Percentiles rank a stretch among this genome's conserved stretches.
Conservation (phyloP, 2,797 vertebrate species). For the Dipus sagitta region DNA sequence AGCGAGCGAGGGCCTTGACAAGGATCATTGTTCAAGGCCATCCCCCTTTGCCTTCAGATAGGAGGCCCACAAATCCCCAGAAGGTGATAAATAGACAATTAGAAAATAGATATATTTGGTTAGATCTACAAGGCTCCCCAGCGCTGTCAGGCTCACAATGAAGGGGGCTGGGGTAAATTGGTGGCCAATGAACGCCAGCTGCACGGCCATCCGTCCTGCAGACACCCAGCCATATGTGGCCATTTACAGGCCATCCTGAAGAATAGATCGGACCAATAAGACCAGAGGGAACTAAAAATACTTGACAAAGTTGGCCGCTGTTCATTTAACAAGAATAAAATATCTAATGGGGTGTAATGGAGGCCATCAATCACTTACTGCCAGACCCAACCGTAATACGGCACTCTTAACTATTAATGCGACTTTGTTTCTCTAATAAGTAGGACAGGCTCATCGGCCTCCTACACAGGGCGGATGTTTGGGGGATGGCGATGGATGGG, state of each 20-base stretch:
- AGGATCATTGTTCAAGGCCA: slow-evolving; percentile 91
- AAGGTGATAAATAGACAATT: slow-evolving; percentile 94
- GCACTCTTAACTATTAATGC: slow-evolving; percentile 87
- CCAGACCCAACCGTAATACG: slow-evolving; percentile 79
- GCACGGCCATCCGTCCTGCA: slow-evolving; percentile 91
- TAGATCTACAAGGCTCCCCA: slow-evolving; percentile 90
- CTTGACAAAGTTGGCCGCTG: slow-evolving; percentile 91
- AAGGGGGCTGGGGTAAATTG: slow-evolving; percentile 90
- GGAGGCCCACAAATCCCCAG: slow-evolving; percentile 90
- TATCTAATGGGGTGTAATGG: slow-evolving; percentile 91
- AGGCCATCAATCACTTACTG: slow-evolving; percentile 86
- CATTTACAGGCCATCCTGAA: slow-evolving; percentile 89
- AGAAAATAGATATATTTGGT: slow-evolving; percentile 94
- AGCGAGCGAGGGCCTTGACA: slow-evolving; percentile 91
- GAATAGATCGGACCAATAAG: slow-evolving; percentile 89
- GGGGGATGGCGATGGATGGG: slow-evolving; percentile 68
- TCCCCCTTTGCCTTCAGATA: slow-evolving; percentile 88
- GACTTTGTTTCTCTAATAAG: slow-evolving; percentile 87
- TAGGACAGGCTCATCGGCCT: slow-evolving; percentile 77
- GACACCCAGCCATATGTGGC: slow-evolving; percentile 92
- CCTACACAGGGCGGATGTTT: slow-evolving; percentile 54
- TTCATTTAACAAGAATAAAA: slow-evolving; percentile 93
- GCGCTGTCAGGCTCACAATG: slow-evolving; percentile 91
- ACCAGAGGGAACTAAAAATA: slow-evolving; percentile 90
- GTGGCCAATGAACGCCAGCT: slow-evolving; percentile 91